Conservation (phyloP, 30 jellyfish, hydroid and myxozoan species). For the Euphysa ruthae region DNA sequence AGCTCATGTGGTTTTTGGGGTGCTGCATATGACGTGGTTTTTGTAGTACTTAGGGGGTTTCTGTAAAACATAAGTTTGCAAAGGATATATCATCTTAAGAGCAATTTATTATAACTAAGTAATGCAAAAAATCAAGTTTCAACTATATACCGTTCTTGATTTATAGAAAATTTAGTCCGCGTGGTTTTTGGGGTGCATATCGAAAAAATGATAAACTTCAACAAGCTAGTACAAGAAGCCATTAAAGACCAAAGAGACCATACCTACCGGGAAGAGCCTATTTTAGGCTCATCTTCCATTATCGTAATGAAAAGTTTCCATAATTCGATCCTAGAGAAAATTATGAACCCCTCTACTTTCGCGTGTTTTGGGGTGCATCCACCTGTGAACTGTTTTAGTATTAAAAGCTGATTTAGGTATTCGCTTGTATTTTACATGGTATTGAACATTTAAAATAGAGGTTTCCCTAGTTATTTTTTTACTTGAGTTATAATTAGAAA, state of each 20-base stretch:
- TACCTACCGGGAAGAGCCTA: neutral
- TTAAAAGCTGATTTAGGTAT: too few relatives aligned
- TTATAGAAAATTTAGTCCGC: neutral
- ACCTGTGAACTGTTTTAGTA: too few relatives aligned
- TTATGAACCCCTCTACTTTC: neutral
- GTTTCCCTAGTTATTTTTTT: too few relatives aligned
- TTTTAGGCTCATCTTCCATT: neutral
- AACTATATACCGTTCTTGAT: neutral
- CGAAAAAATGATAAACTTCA: neutral
- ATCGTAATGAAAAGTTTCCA: neutral
- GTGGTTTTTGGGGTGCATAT: conserved; percentile 13
- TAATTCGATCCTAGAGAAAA: neutral
- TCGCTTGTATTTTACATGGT: too few relatives aligned
- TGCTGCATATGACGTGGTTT: neutral
- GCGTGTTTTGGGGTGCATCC: neutral
- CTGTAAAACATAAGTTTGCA: neutral
- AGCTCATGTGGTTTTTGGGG: conserved; percentile 8
- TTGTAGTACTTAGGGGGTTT: neutral
- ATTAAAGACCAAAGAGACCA: neutral
- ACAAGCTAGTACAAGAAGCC: neutral
- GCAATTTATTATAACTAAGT: neutral
- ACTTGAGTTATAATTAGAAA: too few relatives aligned
- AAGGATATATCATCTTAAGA: neutral
- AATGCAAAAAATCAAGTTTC: neutral
- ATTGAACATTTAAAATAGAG: too few relatives aligned